These are phyloP conservation scores for Drosophila lutescens DNA, from an alignment of 2,888 invertebrate genomes.

Conservation along the genomic window DNA sequence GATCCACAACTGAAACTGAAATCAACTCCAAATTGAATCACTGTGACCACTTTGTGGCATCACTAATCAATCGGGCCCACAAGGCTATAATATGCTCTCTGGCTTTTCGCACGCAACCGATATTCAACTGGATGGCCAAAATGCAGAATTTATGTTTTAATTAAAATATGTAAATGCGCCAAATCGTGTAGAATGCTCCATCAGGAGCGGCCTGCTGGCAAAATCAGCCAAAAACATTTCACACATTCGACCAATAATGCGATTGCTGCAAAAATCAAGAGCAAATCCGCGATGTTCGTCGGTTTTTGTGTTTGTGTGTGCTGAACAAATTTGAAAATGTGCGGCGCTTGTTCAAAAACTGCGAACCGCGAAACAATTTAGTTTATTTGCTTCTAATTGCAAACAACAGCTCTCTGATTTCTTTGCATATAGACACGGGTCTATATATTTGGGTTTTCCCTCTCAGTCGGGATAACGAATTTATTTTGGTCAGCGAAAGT, in stretches of 20 bases:
- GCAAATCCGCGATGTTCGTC: conserved; percentile 7
- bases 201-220: conserved; percentile 29
- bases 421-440: not conserved
- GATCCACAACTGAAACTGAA: conserved; percentile 1
- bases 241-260: conserved; percentile 65
- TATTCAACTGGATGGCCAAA: conserved; percentile 37
- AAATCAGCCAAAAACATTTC: conserved; percentile 63
- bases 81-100: conserved; percentile 13
- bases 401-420: conserved; percentile 46
- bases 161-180: conserved; percentile 75
- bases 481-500: conserved; percentile 32
- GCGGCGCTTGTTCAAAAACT: conserved; percentile 40
- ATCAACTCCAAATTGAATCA: conserved; percentile 17
- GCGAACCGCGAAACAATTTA: conserved; percentile 63
- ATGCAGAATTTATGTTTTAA: conserved; percentile 72
- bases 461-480: conserved; percentile 22
- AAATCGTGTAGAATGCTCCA: conserved; percentile 58
- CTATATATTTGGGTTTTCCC: conserved; percentile 8
- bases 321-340: conserved; percentile 48
- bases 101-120: conserved; percentile 26
- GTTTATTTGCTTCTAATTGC: conserved; percentile 66
- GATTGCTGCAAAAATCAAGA: conserved; percentile 40
- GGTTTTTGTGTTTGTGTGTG: conserved; percentile 10
- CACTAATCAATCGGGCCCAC: conserved; percentile 25
- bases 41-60: conserved; percentile 11